Evolutionary conservation across 2,797 vertebrate genomes (phyloP).

Genomic region (Benthosema pterotum): DNA sequence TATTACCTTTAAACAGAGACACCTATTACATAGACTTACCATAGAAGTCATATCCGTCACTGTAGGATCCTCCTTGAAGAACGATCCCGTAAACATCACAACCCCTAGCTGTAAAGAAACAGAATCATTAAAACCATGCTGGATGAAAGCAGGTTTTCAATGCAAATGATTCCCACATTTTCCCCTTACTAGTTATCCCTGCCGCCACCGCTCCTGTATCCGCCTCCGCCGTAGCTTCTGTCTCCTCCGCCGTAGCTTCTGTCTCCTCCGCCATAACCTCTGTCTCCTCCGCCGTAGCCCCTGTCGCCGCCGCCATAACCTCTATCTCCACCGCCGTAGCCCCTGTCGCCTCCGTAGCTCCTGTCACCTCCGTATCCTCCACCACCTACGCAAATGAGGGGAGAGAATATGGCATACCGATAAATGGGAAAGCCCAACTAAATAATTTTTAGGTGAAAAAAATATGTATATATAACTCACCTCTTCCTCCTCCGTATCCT

Average conservation of each 20-base stretch:
- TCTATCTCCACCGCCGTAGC: conserved; percentile 51
- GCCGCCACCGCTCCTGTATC: conserved; percentile 57
- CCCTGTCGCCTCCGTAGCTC: conserved; percentile 30
- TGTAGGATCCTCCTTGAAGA: conserved; percentile 68
- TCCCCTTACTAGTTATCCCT: conserved; percentile 63
- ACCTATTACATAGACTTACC: conserved; percentile 70
- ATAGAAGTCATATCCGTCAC: conserved; percentile 81
- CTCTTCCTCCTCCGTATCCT: conserved; percentile 72
- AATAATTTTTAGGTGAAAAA: too few relatives aligned
- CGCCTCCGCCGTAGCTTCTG: conserved; percentile 38
- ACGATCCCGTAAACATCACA: conserved; percentile 78
- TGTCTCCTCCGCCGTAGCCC: too few relatives aligned
- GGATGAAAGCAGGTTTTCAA: background rate
- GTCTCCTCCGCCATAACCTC: conserved; percentile 42
- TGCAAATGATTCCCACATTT: too few relatives aligned
- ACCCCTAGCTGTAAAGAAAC: conserved; percentile 57
- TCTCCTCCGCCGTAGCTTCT: conserved; percentile 58
- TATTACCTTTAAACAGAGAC: too few relatives aligned
- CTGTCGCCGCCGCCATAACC: conserved; percentile 36
- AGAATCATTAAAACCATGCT: background rate
- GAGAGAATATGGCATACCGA: too few relatives aligned
- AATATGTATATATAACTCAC: conserved; percentile 43
- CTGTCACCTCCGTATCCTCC: conserved; percentile 66
- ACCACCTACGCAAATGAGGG: conserved; percentile 31
- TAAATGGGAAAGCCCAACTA: too few relatives aligned